Evolutionary conservation across 2,888 invertebrate species (phyloP).

Genomic region (Volucella inflata): DNA sequence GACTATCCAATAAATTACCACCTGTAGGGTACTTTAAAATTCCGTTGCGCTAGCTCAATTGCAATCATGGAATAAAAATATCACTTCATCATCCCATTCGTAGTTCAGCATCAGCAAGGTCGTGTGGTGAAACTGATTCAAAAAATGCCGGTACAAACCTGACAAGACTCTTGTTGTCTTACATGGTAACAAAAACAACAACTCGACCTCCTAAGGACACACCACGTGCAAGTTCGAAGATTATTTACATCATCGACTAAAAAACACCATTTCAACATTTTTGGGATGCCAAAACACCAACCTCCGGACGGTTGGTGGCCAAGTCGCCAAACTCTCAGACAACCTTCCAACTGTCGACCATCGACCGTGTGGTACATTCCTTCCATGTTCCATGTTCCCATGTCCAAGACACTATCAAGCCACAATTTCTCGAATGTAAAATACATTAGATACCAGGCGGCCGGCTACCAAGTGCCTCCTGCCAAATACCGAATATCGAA

Average conservation of each 20-base stretch:
- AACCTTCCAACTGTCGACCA: slow-evolving; percentile 44
- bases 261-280: slow-evolving; percentile 59
- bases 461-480: background rate
- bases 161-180: background rate
- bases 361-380: slow-evolving; percentile 23
- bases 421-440: slow-evolving; percentile 51
- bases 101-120: slow-evolving; percentile 52
- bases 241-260: slow-evolving; percentile 26
- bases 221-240: slow-evolving; percentile 65
- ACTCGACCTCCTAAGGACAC: slow-evolving; percentile 45
- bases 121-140: slow-evolving; percentile 7
- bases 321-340: slow-evolving; percentile 42
- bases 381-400: slow-evolving; percentile 17
- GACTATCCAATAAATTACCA: slow-evolving; percentile 16
- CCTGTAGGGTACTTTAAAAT: slow-evolving; percentile 20
- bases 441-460: slow-evolving; percentile 43
- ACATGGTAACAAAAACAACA: background rate
- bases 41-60: slow-evolving; percentile 16
- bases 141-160: slow-evolving; percentile 10
- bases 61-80: slow-evolving; percentile 37
- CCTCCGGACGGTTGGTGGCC: slow-evolving; percentile 42
- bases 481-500: background rate
- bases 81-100: slow-evolving; percentile 57
- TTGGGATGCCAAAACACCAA: slow-evolving; percentile 65
- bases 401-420: slow-evolving; percentile 22